Conservation (phyloP, 2,797 vertebrate genomes). For the Streptopelia turtur region DNA sequence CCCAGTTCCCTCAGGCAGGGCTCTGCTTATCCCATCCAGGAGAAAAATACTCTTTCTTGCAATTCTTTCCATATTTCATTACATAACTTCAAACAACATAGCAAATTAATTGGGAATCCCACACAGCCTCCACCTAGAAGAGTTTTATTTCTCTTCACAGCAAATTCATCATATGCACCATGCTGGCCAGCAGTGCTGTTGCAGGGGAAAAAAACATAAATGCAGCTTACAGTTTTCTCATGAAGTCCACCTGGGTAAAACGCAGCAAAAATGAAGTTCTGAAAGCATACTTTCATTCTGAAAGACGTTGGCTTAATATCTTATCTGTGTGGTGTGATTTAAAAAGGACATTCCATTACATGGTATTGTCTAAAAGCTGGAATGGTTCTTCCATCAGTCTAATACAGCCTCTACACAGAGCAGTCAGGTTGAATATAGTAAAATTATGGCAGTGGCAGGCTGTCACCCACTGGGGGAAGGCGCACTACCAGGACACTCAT, state of each 20-base stretch:
- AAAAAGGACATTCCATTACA: background rate
- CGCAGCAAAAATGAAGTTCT: background rate
- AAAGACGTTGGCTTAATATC: background rate
- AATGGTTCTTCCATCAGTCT: background rate
- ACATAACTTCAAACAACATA: background rate
- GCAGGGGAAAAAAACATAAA: background rate
- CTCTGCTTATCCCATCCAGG: background rate
- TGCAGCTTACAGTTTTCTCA: background rate
- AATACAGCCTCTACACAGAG: background rate
- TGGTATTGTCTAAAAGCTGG: background rate
- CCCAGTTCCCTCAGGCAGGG: background rate
- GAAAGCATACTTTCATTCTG: background rate
- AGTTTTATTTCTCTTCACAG: background rate
- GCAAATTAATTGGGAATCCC: background rate
- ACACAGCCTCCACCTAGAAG: background rate
- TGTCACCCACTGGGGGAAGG: background rate
- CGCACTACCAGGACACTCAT: background rate
- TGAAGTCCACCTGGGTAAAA: background rate
- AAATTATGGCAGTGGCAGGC: background rate
- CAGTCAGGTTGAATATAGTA: background rate
- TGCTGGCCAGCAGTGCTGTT: background rate
- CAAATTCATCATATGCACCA: background rate
- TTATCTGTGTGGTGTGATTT: background rate
- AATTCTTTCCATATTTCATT: background rate
- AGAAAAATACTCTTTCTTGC: background rate